A percentile compares a stretch with the other conserved stretches of the same genome.
phyloP scores from a whole-genome alignment of 2,888 invertebrate genomes.

The Volucella inanis region DNA sequence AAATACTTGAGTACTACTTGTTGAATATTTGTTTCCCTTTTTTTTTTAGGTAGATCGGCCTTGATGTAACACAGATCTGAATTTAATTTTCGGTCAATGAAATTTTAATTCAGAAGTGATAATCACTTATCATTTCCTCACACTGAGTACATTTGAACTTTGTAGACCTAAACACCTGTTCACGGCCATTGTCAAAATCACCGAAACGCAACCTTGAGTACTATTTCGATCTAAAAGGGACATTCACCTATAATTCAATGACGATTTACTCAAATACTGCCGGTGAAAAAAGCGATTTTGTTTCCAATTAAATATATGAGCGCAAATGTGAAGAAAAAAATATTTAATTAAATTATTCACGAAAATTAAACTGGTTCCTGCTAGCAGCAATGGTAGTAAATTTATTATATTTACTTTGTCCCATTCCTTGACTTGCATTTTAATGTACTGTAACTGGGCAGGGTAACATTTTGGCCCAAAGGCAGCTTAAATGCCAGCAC shows the following conservation, averaged over 20 bases:
- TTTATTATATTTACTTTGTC: background rate
- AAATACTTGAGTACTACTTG: no score
- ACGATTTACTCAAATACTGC: background rate
- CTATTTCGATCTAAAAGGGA: background rate
- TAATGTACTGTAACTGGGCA: no score
- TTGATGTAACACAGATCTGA: background rate
- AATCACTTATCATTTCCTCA: background rate
- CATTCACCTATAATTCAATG: background rate
- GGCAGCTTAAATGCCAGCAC: no score
- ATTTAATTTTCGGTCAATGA: background rate
- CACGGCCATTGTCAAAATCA: background rate
- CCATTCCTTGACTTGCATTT: background rate
- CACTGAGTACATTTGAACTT: background rate
- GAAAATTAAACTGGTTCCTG: constrained; percentile 13
- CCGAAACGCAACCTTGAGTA: background rate
- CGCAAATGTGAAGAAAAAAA: background rate
- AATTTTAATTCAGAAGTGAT: background rate
- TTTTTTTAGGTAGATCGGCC: background rate
- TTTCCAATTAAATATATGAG: no score
- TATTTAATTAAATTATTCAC: constrained; percentile 5
- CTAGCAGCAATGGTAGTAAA: background rate
- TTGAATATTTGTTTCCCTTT: background rate
- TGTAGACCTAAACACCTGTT: background rate
- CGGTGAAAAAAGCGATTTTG: no score
- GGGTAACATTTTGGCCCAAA: no score